These are phyloP conservation scores for Dasyprocta punctata DNA, from an alignment of 2,113 vertebrate species.

Conservation along the genomic window DNA sequence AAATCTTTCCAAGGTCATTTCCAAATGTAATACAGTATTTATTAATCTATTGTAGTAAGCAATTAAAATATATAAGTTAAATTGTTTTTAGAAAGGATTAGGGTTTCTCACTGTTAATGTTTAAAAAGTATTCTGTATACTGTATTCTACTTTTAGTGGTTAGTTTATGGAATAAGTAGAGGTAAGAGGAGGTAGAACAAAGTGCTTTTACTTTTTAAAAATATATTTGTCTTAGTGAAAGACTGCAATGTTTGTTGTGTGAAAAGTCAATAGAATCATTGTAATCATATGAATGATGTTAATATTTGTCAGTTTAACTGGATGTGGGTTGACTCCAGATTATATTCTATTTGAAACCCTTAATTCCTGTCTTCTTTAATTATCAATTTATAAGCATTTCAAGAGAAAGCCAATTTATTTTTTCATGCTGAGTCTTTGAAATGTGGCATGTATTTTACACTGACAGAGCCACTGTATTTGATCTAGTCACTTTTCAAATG, in stretches of 20 bases:
- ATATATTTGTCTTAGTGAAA: conserved; percentile 16
- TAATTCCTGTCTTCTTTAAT: neutral
- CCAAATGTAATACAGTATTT: neutral
- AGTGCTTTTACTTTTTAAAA: neutral
- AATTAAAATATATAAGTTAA: conserved; percentile 16
- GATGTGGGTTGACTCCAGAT: neutral
- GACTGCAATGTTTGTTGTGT: neutral
- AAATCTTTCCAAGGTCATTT: conserved; percentile 32
- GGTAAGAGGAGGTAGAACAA: neutral
- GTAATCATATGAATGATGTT: neutral
- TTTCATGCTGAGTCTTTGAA: conserved; percentile 21
- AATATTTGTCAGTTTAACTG: neutral
- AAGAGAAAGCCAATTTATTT: neutral
- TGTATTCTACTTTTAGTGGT: neutral
- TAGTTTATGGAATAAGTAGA: conserved; percentile 22
- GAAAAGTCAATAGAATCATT: neutral
- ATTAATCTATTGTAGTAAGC: neutral
- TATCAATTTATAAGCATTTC: neutral
- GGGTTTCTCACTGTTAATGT: neutral
- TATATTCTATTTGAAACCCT: conserved; percentile 11
- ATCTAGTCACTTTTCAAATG: neutral
- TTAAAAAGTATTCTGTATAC: neutral
- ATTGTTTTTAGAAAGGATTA: neutral
- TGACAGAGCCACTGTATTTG: neutral
- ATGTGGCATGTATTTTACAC: neutral